phyloP scores from a whole-genome alignment of 2,888 invertebrate species.

The Smittia sp. region DNA sequence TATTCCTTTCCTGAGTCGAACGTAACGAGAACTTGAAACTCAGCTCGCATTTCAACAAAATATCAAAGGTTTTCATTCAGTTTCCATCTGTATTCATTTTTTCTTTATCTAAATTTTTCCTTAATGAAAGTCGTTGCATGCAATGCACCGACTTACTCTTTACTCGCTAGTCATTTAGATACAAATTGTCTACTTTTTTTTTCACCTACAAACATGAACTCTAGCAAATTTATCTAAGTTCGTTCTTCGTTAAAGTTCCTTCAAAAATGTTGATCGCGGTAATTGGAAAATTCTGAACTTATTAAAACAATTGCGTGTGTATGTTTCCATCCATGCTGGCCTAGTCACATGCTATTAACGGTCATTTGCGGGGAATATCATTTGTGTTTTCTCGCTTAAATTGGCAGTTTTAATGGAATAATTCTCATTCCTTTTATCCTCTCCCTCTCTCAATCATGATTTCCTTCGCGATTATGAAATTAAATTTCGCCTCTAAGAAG shows the following conservation, averaged over 20 bases:
- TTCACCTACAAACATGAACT: slow-evolving; percentile 34
- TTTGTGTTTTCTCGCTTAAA: neutral
- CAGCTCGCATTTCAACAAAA: too few species aligned
- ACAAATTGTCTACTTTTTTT: slow-evolving; percentile 32
- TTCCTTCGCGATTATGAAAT: neutral
- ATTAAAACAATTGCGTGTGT: neutral
- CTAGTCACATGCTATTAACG: neutral
- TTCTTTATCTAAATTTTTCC: neutral
- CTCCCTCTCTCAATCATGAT: neutral
- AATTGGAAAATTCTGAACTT: neutral
- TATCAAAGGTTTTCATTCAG: neutral
- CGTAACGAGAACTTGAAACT: too few species aligned
- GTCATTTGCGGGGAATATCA: neutral
- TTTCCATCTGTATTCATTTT: slow-evolving; percentile 1
- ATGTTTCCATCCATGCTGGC: neutral
- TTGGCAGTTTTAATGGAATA: slow-evolving; percentile 7
- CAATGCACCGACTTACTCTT: neutral
- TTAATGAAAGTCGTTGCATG: neutral
- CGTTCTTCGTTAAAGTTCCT: neutral
- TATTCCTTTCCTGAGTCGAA: too few species aligned
- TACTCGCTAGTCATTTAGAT: slow-evolving; percentile 15
- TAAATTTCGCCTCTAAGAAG: neutral
- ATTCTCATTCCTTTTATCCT: neutral
- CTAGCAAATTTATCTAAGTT: slow-evolving; percentile 37
- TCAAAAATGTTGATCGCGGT: neutral